These are phyloP conservation scores for Cheilosia pagana DNA, from an alignment of 2,888 invertebrate genomes.

Conservation along the genomic window DNA sequence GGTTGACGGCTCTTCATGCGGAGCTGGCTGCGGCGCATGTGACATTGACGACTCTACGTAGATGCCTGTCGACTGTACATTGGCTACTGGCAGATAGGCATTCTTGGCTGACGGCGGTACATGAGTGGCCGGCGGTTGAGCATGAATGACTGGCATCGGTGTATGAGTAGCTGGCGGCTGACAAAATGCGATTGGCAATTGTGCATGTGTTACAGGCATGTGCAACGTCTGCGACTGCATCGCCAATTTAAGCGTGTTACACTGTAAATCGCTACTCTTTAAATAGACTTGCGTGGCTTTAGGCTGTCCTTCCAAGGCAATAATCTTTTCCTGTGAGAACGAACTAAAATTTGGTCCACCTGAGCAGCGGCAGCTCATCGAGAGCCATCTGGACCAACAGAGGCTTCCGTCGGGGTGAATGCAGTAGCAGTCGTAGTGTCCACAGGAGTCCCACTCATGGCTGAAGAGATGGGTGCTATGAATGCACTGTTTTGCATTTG, in stretches of 20 bases:
- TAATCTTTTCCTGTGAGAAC: too few relatives aligned
- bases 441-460: not conserved
- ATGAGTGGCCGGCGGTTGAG: not conserved
- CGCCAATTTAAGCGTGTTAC: not conserved
- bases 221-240: not conserved
- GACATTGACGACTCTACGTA: not conserved
- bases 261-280: too few relatives aligned
- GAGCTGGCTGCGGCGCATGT: not conserved
- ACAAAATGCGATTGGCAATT: conserved; percentile 5
- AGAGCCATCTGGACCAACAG: not conserved
- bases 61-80: not conserved
- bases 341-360: too few relatives aligned
- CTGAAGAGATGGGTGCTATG: not conserved
- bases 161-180: too few relatives aligned
- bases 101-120: not conserved
- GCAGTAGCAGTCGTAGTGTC: too few relatives aligned
- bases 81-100: not conserved
- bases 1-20: conserved; percentile 26
- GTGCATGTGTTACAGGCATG: not conserved
- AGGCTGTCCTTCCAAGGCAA: too few relatives aligned
- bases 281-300: too few relatives aligned
- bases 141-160: too few relatives aligned
- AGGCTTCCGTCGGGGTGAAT: not conserved
- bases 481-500: too few relatives aligned
- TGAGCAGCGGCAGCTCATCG: too few relatives aligned